Percentiles rank a stretch among this genome's conserved stretches.
Evolutionary conservation across 2,888 invertebrate genomes (phyloP).

Genomic region (Apocheima hispidaria): DNA sequence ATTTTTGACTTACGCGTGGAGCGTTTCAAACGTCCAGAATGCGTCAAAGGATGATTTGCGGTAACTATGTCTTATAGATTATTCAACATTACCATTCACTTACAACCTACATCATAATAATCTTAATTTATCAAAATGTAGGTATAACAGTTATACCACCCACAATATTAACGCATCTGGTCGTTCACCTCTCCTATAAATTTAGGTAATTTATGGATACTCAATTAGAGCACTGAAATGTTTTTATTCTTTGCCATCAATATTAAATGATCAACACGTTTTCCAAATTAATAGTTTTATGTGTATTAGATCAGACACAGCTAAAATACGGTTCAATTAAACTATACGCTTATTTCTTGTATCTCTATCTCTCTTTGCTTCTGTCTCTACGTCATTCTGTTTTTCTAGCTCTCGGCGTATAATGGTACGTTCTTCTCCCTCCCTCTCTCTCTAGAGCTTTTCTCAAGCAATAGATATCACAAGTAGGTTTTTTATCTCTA

Average conservation of each 20-base stretch:
- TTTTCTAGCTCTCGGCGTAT: too few species aligned
- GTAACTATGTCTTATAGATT: too few species aligned
- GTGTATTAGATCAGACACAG: neutral
- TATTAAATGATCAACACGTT: neutral
- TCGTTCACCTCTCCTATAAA: constrained; percentile 19
- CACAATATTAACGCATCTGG: constrained; percentile 22
- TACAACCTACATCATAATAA: neutral
- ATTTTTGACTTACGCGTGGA: too few species aligned
- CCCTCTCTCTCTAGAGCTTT: too few species aligned
- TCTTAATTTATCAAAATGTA: neutral
- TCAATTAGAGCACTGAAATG: constrained; percentile 18
- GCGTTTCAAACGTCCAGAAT: too few species aligned
- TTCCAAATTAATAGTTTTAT: constrained; percentile 5
- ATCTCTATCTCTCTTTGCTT: too few species aligned
- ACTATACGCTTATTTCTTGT: too few species aligned
- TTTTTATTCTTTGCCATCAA: constrained; percentile 17
- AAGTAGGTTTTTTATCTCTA: too few species aligned
- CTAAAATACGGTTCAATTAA: neutral
- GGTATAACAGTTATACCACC: constrained; percentile 4
- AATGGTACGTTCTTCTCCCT: too few species aligned
- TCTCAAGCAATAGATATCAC: too few species aligned
- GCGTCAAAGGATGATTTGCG: too few species aligned
- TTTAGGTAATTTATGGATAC: constrained; percentile 24
- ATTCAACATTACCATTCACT: neutral
- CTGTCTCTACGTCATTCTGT: too few species aligned